Evolutionary conservation across 2,888 invertebrate genomes (phyloP).

Genomic region (Trissoscelio sp.): DNA sequence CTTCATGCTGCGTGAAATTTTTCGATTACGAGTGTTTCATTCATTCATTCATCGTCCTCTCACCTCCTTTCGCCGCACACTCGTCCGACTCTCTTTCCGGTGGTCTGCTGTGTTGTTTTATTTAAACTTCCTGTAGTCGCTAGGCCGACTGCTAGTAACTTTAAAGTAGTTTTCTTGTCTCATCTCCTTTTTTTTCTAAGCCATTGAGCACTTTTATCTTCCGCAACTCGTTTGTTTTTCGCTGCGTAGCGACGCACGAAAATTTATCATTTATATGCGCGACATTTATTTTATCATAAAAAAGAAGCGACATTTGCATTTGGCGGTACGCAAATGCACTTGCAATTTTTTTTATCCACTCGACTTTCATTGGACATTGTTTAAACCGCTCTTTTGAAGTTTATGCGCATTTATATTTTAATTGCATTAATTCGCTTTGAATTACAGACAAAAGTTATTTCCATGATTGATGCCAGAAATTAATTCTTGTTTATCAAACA

Average conservation of each 20-base stretch:
- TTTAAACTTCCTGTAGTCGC: constrained; percentile 55
- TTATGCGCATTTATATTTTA: not conserved
- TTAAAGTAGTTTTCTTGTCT: constrained; percentile 31
- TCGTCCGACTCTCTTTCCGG: constrained; percentile 40
- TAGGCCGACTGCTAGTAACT: constrained; percentile 36
- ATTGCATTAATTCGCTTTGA: not conserved
- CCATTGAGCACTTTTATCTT: constrained; percentile 41
- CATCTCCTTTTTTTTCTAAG: constrained; percentile 14
- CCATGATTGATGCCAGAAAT: not conserved
- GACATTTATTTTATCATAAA: not conserved
- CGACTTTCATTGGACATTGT: not conserved
- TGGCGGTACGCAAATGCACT: not conserved
- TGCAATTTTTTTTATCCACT: not conserved
- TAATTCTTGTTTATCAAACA: not conserved
- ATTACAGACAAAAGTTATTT: not conserved
- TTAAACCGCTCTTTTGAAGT: not conserved
- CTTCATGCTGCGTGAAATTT: too few relatives aligned
- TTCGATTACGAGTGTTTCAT: too few relatives aligned
- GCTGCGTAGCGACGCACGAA: not conserved
- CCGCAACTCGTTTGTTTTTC: not conserved
- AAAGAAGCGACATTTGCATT: not conserved
- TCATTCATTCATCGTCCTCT: constrained; percentile 36
- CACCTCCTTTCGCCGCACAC: constrained; percentile 6
- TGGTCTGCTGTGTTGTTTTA: constrained; percentile 38
- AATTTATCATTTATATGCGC: constrained; percentile 7